A percentile compares a stretch with the other conserved stretches of the same genome.
Evolutionary conservation across 1,140 invertebrate genomes (phyloP).

Genomic region (Hydropsyche tenuis): DNA sequence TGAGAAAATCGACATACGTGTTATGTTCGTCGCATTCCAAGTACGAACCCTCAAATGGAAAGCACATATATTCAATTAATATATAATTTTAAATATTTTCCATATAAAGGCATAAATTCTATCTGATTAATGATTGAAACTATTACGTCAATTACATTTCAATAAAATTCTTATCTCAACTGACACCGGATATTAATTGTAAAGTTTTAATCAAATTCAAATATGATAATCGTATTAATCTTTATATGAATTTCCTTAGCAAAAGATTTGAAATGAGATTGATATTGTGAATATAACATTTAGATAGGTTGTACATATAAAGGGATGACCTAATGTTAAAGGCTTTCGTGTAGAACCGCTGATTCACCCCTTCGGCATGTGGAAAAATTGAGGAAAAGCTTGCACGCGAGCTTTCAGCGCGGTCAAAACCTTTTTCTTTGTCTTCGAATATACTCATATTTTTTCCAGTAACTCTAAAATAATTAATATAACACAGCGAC

Average conservation of each 20-base stretch:
- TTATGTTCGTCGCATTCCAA: slow-evolving; percentile 28
- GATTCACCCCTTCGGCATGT: slow-evolving; percentile 18
- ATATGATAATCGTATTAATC: no score
- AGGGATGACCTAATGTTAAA: slow-evolving; percentile 31
- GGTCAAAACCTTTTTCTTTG: slow-evolving; percentile 29
- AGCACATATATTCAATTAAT: neutral
- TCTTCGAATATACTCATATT: slow-evolving; percentile 16
- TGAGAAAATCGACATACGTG: slow-evolving; percentile 31
- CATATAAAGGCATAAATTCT: no score
- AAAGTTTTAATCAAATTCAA: no score
- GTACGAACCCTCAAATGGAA: neutral
- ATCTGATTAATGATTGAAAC: no score
- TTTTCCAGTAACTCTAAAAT: slow-evolving; percentile 1
- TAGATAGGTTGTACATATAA: slow-evolving; percentile 2
- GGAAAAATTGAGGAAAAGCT: slow-evolving; percentile 23
- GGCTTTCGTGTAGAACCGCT: neutral
- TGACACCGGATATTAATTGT: no score
- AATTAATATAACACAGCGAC: neutral
- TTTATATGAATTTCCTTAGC: no score
- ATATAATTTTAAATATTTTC: neutral
- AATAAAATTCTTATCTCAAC: no score
- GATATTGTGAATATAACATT: neutral
- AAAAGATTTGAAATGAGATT: no score
- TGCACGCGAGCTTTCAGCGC: slow-evolving; percentile 18
- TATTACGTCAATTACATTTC: no score